These are phyloP conservation scores for Hymenopus coronatus DNA, from an alignment of 2,888 invertebrate species.

Conservation along the genomic window DNA sequence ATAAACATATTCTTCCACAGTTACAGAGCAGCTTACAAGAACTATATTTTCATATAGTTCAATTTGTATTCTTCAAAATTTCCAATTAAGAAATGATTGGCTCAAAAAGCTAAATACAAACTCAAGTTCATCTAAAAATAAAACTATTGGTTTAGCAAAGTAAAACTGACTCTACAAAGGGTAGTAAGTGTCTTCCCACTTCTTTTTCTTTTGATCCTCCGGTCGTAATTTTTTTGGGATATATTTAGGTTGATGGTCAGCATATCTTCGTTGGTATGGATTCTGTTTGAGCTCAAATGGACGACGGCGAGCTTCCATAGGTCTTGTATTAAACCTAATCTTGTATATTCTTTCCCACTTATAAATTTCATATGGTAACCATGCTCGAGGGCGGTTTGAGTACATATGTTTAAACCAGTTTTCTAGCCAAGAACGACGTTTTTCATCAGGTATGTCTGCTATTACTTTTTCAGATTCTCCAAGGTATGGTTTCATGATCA, in stretches of 20 bases:
- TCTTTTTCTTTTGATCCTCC: conserved; percentile 54
- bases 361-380: conserved; percentile 65
- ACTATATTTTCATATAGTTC: neutral
- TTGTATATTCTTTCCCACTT: conserved; percentile 83
- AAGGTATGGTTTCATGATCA: conserved; percentile 72
- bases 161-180: neutral
- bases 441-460: conserved; percentile 67
- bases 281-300: conserved; percentile 63
- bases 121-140: neutral
- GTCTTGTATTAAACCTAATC: conserved; percentile 60
- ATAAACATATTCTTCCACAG: neutral
- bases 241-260: conserved; percentile 66
- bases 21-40: neutral
- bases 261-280: conserved; percentile 60
- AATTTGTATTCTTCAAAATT: neutral
- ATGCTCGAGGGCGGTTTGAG: conserved; percentile 64
- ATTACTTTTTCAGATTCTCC: conserved; percentile 54
- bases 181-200: conserved; percentile 16
- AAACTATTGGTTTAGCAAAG: neutral
- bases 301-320: conserved; percentile 64
- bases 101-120: neutral
- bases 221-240: conserved; percentile 66
- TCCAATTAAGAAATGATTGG: neutral
- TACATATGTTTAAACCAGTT: conserved; percentile 64
- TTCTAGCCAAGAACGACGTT: conserved; percentile 69